Conservation (phyloP, 2,113 vertebrate species). For the Pitta sordida region DNA sequence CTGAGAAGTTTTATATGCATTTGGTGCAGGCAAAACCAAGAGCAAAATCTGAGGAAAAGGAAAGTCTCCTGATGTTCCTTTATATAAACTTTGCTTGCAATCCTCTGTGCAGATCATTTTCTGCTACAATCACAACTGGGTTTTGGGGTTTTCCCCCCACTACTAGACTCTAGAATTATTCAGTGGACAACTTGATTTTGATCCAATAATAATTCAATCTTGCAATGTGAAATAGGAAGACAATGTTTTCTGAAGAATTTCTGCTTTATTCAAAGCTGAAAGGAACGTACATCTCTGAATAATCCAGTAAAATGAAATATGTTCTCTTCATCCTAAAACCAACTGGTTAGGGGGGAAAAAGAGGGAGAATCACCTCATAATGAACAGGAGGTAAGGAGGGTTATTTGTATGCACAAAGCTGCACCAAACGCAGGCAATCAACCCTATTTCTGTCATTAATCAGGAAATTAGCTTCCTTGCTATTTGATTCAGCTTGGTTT, state of each 20-base stretch:
- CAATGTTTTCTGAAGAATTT: background rate
- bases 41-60: background rate
- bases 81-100: background rate
- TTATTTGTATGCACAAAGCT: background rate
- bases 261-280: background rate
- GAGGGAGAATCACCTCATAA: accelerated
- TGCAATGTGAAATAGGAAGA: background rate
- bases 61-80: background rate
- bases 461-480: background rate
- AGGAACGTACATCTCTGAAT: background rate
- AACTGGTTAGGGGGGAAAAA: background rate
- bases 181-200: background rate
- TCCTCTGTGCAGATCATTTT: background rate
- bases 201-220: background rate
- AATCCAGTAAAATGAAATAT: background rate
- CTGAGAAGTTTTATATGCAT: background rate
- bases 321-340: background rate
- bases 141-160: background rate
- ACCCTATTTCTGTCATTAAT: background rate
- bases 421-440: background rate
- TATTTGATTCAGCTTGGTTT: background rate
- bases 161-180: background rate
- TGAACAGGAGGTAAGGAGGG: background rate
- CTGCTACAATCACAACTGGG: background rate
- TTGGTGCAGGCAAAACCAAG: background rate